Evolutionary conservation across 2,797 vertebrate genomes (phyloP), one percentile per base, ranked within the genome.

Genomic region (Antrozous pallidus): DNA sequence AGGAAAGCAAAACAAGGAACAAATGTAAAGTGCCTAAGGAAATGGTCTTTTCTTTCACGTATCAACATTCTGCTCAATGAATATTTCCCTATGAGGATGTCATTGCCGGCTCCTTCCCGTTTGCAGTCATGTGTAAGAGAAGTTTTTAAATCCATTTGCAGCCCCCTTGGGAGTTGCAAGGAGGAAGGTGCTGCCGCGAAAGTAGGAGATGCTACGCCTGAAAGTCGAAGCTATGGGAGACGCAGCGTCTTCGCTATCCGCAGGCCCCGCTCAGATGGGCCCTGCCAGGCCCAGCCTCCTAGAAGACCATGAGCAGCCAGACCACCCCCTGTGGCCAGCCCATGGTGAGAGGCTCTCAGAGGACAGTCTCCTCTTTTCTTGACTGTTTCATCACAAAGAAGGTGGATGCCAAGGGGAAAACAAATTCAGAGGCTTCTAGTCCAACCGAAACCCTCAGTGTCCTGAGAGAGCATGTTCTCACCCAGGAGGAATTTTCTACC

Each of bases 131-230:
- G 54, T 61, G 79, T 85, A 96, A 85, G 89, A 96, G 87, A 61
- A 88, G 92, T 87, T 97, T 96, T 95, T 88, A 93, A 67, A 69
- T 86, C 93, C 91, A 95, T 93, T 95, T 96, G 75, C 20, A 10
- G 10, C 31, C 79, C 71, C 74, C 5, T 33, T 63, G 94, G 80
- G 95, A 96, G 71, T 28, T 94, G 6, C 69, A 40, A 87, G 61
- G 56, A 95, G 74, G 92, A 96, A 96, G 94, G 96, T 96, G 93
- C 82, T 95, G 90, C 82, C 2, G 51, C 83, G 63, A n/a, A 92
- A 95, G 36, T 26, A 92, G 84, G 88, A 54, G 54, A 93, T 58
- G 74, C 17, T 31, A 51, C n/a, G 78, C 47, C 63, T 96, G 80
- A 42, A 88, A 92, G 85, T 88, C 78, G 69, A 95, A 49, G 61